Base-by-base conservation (phyloP, 37 sponge, comb jelly and placozoan species). In the Axinella damicornis region DNA sequence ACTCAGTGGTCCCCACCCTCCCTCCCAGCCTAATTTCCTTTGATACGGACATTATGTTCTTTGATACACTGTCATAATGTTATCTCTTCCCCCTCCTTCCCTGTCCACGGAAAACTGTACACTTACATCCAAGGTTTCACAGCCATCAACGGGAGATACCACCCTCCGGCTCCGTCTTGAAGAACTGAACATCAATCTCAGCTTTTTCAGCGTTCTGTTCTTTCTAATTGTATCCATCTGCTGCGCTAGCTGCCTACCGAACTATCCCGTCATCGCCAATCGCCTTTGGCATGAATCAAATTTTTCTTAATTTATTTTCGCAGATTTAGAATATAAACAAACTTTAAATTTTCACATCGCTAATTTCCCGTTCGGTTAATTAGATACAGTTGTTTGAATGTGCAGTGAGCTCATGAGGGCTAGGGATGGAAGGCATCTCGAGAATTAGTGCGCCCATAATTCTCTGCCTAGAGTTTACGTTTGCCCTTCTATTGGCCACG, bases 401-500 rank as follows among this genome's bases (percentile, higher is more conserved):
- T 19, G 17, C 57, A 56, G 18, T 19, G 57, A 18, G 57, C 18
- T 56, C 17, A 56, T 18, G 57, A 19, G 57, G 18, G 15, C 57
- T 19, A 56, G 57, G 18, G 82, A 65, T n/a, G n/a, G n/a, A n/a
- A n/a, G 89, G 78, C 18, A 71, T 0, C 14, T 71, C 83, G 39
- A 28, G 78, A 34, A 28, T 76, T 39, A 77, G 65, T 28, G 85
- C 90, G 31, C 90, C 90, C 16, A 37, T 83, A 18, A 56, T 94
- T 11, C 79, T 98, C 52, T 32, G 87, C 1, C 83, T 88, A 12
- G 96, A 96, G 71, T 77, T 85, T 22, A 9, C 87, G 12, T 66
- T 90, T 2, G 82, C 93, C 1, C 65, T 98, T 17, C 21, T 87
- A 28, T 53, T 95, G 54, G 89, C 92, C 0, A 19, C 89, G 33